Evolutionary conservation across 2,113 vertebrate genomes (phyloP), one percentile per base, ranked within the genome.

Genomic region (Oryzias curvinotus): DNA sequence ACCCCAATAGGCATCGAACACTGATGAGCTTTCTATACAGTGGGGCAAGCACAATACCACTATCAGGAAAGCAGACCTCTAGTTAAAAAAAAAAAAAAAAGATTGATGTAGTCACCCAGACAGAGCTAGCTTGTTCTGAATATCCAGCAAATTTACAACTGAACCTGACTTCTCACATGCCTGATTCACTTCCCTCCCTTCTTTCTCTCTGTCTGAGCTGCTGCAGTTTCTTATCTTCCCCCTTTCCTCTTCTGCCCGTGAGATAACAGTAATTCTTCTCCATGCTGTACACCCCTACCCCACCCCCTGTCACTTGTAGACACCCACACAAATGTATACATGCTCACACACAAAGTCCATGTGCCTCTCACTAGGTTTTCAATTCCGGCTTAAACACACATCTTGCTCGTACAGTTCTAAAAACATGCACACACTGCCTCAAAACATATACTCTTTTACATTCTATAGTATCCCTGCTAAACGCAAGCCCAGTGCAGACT

Each of bases 221-320:
- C 88, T 86, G 88, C 81, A 85, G 86, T 94, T 94, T 92, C 95
- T 98, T 97, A 98, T 98, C 96, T 95, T 85, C 77, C 87, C 92
- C 77, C 87, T 94, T 78, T 93, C 93, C 94, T 96, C 94, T 95
- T 95, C 95, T 98, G 96, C 93, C 93, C 92, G 87, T 83, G 89
- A 95, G 96, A 98, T 98, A 98, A 96, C 95, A 95, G 93, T 96
- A 96, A 98, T 98, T 97, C 94, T 96, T 95, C 93, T 93, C 92
- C 89, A 93, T 91, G 92, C 93, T 93, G 90, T 85, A 93, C 89
- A 73, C 73, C 64, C 82, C 80, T 59, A 60, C 68, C 66, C 56
- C 28, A 30, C 28, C 28, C 28, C 28, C 28, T 30, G 28, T 30
- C 72, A 60, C 75, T 56, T 28, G 54, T 47, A 60, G 55, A 57